These are phyloP conservation scores for Sylvicapra grimmia DNA, from an alignment of 2,113 vertebrate species.

Conservation along the genomic window DNA sequence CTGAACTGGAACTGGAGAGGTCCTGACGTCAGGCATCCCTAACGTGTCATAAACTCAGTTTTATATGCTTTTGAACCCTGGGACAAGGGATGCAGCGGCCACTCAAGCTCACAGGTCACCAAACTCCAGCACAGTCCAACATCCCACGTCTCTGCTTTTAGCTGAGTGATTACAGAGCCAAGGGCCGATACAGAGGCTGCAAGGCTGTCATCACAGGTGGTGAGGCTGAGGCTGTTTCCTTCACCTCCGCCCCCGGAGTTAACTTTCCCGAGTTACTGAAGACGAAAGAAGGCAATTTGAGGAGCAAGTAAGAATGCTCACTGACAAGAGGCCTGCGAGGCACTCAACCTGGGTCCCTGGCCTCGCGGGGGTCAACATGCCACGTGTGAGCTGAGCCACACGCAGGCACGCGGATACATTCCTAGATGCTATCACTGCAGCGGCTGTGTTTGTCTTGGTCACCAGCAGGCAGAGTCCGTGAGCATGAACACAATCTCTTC, in stretches of 20 bases:
- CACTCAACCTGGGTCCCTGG: not conserved
- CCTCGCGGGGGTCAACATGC: rapidly evolving
- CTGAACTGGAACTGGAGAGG: not conserved
- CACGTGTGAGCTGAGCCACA: not conserved
- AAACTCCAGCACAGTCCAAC: not conserved
- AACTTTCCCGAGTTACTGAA: not conserved
- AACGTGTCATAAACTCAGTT: not conserved
- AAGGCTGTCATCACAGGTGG: not conserved
- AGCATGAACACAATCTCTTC: not conserved
- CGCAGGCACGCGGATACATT: rapidly evolving
- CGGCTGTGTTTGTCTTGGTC: not conserved
- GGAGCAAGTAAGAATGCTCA: not conserved
- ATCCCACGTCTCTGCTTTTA: not conserved
- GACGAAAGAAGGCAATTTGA: not conserved
- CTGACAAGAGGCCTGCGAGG: not conserved
- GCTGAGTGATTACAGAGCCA: not conserved
- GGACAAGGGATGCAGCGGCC: rapidly evolving
- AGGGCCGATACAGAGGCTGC: not conserved
- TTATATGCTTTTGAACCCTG: not conserved
- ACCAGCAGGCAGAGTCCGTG: not conserved
- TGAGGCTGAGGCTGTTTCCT: not conserved
- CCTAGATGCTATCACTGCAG: not conserved
- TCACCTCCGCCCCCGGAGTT: not conserved
- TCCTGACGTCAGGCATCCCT: not conserved
- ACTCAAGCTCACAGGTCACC: rapidly evolving